phyloP scores from a whole-genome alignment of 2,113 vertebrate species.

The Cryptotis parvus region DNA sequence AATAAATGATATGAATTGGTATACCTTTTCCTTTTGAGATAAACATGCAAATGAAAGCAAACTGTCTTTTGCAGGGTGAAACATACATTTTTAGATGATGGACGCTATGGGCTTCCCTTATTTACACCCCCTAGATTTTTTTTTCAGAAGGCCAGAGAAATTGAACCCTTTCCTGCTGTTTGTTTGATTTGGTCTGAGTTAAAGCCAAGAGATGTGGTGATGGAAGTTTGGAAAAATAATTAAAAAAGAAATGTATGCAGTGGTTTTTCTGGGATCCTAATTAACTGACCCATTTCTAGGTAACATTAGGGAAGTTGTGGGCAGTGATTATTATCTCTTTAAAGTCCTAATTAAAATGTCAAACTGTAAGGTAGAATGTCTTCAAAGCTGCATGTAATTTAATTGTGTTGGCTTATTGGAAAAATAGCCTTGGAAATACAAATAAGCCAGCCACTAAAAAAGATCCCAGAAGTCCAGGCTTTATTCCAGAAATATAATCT shows the following conservation, averaged over 20 bases:
- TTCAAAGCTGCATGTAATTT: conserved; percentile 88
- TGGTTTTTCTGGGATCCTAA: conserved; percentile 83
- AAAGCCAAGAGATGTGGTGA: conserved; percentile 82
- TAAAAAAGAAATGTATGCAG: conserved; percentile 84
- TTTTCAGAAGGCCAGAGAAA: conserved; percentile 66
- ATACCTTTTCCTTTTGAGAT: conserved; percentile 59
- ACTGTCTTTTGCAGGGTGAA: conserved; percentile 55
- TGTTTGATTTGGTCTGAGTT: conserved; percentile 83
- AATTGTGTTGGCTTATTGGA: conserved; percentile 89
- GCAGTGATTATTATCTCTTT: conserved; percentile 85
- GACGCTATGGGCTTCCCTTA: conserved; percentile 65
- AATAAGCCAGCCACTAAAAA: conserved; percentile 88
- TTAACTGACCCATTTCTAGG: conserved; percentile 84
- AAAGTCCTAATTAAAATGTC: conserved; percentile 88
- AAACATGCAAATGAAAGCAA: conserved; percentile 69
- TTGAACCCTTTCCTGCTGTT: conserved; percentile 75
- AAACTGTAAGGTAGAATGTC: conserved; percentile 85
- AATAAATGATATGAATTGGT: conserved; percentile 49
- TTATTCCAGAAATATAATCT: conserved; percentile 85
- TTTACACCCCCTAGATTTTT: conserved; percentile 55
- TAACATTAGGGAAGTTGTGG: conserved; percentile 85
- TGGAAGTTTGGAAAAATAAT: conserved; percentile 87
- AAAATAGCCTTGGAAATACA: conserved; percentile 89
- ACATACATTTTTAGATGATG: conserved; percentile 66
- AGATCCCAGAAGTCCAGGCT: conserved; percentile 85